Conservation (phyloP, 1,140 invertebrate genomes). For the Hypothenemus hampei region DNA sequence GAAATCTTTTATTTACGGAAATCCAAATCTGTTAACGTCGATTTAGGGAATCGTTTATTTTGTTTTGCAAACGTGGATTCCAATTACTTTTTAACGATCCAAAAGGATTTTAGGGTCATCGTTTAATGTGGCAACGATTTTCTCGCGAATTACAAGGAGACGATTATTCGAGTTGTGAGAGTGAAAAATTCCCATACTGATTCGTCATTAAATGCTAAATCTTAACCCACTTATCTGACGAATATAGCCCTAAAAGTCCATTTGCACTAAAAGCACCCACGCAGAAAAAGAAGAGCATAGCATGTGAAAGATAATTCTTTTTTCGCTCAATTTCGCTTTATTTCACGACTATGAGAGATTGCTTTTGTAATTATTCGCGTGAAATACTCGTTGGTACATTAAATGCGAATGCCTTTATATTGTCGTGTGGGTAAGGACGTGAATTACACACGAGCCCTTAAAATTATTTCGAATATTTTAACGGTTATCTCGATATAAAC, state of each 20-base stretch:
- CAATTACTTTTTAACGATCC: conserved; percentile 8
- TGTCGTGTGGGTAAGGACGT: neutral
- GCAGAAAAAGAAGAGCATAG: conserved; percentile 1
- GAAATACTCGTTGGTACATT: conserved; percentile 3
- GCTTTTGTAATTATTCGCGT: conserved; percentile 18
- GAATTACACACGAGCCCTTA: too few species aligned
- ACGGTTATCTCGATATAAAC: neutral
- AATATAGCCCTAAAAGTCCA: conserved; percentile 2
- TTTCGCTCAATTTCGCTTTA: conserved; percentile 20
- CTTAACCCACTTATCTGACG: neutral
- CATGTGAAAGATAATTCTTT: conserved; percentile 14
- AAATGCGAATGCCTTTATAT: conserved; percentile 1
- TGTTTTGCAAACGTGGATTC: conserved; percentile 6
- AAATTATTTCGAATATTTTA: too few species aligned
- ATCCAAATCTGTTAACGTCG: neutral
- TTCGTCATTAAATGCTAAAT: neutral
- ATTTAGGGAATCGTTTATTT: neutral
- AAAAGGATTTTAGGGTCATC: neutral
- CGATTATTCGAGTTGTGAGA: too few species aligned
- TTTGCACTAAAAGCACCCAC: conserved; percentile 12
- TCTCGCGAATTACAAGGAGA: too few species aligned
- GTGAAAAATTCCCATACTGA: neutral
- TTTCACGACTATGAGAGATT: conserved; percentile 15
- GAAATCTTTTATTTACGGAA: neutral
- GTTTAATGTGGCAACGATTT: too few species aligned